Conservation (phyloP, 2,113 vertebrate species). For the Oxyura jamaicensis region DNA sequence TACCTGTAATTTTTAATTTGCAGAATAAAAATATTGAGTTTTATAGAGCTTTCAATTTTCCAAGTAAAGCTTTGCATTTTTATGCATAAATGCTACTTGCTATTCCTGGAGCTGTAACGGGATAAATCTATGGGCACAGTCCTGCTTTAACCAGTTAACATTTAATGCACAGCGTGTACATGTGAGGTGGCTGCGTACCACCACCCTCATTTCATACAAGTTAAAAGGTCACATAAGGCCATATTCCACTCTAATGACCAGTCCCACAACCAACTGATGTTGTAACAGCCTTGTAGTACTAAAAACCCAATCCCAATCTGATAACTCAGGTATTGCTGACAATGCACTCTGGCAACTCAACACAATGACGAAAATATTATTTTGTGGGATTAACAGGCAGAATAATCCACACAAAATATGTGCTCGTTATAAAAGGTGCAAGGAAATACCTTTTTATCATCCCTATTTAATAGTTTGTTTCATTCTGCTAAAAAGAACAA, state of each 20-base stretch:
- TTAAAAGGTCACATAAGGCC: not conserved
- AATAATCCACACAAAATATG: slow-evolving; percentile 85
- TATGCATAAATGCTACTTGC: not conserved
- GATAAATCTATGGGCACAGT: not conserved
- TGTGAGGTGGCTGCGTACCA: not conserved
- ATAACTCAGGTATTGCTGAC: slow-evolving; percentile 28
- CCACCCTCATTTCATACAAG: not conserved
- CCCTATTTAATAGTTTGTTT: slow-evolving; percentile 86
- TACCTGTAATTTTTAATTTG: not conserved
- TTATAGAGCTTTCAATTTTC: not conserved
- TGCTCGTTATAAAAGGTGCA: slow-evolving; percentile 81
- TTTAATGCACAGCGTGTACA: not conserved
- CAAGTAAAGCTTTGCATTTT: not conserved
- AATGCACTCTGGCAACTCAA: slow-evolving; percentile 65
- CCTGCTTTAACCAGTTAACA: not conserved
- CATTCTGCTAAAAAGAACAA: slow-evolving; percentile 66
- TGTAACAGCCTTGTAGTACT: not conserved
- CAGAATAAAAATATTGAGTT: not conserved
- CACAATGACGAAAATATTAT: slow-evolving; percentile 70
- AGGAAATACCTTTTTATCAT: slow-evolving; percentile 88
- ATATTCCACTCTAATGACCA: not conserved
- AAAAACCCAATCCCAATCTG: slow-evolving; percentile 42
- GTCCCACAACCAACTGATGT: not conserved
- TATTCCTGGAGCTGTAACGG: not conserved
- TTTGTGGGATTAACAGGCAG: slow-evolving; percentile 73